Percentiles rank a stretch among this genome's conserved stretches.
Conservation (phyloP, 2,113 vertebrate species). For the Riparia riparia region DNA sequence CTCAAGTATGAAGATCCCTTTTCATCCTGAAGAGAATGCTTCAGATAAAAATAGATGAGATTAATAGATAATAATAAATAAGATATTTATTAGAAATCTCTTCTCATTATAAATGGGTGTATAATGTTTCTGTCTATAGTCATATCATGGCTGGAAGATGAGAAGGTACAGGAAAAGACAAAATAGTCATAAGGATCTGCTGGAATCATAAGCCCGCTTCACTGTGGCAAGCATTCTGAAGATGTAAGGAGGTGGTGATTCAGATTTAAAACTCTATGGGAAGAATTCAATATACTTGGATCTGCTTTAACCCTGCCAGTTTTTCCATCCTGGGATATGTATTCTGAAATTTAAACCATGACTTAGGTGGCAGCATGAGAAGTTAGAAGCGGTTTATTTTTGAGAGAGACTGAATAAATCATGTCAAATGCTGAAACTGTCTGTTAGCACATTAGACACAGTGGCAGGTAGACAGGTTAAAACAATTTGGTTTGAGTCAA, state of each 20-base stretch:
- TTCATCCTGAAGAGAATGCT: neutral
- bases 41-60: constrained; percentile 8
- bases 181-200: neutral
- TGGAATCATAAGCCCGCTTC: neutral
- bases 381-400: neutral
- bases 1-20: neutral
- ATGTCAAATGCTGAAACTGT: neutral
- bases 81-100: neutral
- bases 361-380: neutral
- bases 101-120: neutral
- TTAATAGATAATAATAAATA: constrained; percentile 18
- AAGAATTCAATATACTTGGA: neutral
- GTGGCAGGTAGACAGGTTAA: neutral
- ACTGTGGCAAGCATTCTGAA: neutral
- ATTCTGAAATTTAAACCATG: neutral
- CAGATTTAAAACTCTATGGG: neutral
- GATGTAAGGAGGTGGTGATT: neutral
- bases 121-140: neutral
- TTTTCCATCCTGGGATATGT: neutral
- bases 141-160: neutral
- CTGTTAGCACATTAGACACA: neutral
- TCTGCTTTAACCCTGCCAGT: neutral
- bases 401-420: neutral
- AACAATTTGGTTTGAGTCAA: neutral
- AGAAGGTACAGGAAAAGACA: neutral